phyloP scores from a whole-genome alignment of 2,888 invertebrate genomes.

The Euclidia mi region DNA sequence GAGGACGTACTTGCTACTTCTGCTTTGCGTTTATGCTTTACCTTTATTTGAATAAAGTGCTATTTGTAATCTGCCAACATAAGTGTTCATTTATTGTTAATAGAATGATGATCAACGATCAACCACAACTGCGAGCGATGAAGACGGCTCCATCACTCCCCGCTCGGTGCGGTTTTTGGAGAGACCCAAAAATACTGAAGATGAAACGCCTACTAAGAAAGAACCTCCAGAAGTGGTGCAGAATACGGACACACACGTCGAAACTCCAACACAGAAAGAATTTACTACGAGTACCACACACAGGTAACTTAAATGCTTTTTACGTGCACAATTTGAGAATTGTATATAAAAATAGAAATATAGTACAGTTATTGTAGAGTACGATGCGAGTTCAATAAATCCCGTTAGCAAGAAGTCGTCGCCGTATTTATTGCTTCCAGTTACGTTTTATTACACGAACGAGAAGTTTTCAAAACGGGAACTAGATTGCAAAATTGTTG shows the following conservation, averaged over 20 bases:
- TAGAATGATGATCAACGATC: slow-evolving; percentile 84
- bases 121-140: slow-evolving; percentile 86
- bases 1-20: too few relatives aligned
- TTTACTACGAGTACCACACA: slow-evolving; percentile 62
- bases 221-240: slow-evolving; percentile 52
- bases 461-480: background rate
- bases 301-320: slow-evolving; percentile 58
- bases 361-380: background rate
- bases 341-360: background rate
- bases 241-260: slow-evolving; percentile 51
- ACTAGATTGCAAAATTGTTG: background rate
- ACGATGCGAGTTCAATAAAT: background rate
- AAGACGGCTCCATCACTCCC: slow-evolving; percentile 89
- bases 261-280: slow-evolving; percentile 67
- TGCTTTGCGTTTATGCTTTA: too few relatives aligned
- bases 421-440: slow-evolving; percentile 1
- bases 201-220: slow-evolving; percentile 65
- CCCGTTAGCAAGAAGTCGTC: background rate
- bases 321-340: background rate
- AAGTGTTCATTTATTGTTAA: background rate
- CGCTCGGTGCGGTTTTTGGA: slow-evolving; percentile 93
- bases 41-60: too few relatives aligned
- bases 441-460: slow-evolving; percentile 4
- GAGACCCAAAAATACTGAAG: slow-evolving; percentile 77
- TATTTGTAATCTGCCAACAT: too few relatives aligned